Conservation (phyloP, 1,140 invertebrate genomes). For the Reticulitermes speratus region DNA sequence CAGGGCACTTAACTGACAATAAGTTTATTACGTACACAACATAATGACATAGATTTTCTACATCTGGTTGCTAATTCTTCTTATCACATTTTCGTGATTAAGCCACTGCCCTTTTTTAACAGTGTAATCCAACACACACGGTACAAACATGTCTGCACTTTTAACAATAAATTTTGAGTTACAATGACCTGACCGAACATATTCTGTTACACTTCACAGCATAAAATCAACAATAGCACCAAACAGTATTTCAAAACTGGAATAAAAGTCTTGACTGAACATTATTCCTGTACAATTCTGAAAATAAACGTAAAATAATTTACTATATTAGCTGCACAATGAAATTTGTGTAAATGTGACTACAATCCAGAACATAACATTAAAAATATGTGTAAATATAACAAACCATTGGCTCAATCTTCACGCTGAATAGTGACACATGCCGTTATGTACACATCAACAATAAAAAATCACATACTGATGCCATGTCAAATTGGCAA, state of each 20-base stretch:
- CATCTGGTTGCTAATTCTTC: background rate
- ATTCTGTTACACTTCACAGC: background rate
- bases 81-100: background rate
- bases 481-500: background rate
- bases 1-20: background rate
- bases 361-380: background rate
- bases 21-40: background rate
- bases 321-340: background rate
- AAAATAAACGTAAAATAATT: background rate
- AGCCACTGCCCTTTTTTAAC: background rate
- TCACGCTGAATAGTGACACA: constrained; percentile 5
- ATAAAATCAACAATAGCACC: constrained; percentile 1
- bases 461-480: background rate
- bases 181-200: background rate
- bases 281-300: background rate
- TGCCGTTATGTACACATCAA: background rate
- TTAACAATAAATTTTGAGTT: background rate
- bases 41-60: background rate
- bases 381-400: background rate
- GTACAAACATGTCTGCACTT: background rate
- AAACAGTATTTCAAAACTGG: background rate
- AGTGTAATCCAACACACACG: background rate
- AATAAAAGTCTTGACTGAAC: background rate
- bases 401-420: background rate
- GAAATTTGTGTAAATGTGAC: background rate